Evolutionary conservation across 2,888 invertebrate species (phyloP), one percentile per base, ranked within the genome.

Genomic region (Stegophylla sp.): DNA sequence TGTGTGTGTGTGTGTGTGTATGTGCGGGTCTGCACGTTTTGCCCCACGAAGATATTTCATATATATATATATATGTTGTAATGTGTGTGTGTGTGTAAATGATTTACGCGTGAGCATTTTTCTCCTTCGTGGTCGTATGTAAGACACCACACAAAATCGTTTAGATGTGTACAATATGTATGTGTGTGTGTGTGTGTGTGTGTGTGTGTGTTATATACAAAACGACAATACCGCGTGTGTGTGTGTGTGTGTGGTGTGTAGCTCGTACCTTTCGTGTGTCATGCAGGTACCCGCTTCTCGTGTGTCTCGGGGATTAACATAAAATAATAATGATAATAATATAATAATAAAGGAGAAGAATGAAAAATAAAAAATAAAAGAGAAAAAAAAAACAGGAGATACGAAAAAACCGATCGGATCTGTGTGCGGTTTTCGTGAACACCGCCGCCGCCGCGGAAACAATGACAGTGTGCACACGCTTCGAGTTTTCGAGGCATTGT

Each of bases 211-310:
- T 3, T 61, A 61, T 12, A n/a, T 3, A 66, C 45, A 51, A 56
- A 7, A 51, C 48, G 26, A 77, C 67, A 64, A 53, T 56, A 56
- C 59, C n/a, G 9, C 51, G 7, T 20, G 69, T 1, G 51, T 43
- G 12, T n/a, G 34, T 34, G 53, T 28, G 69, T 28, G 63, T 41
- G 34, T 51, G 71, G 43, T 45, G 59, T 10, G 72, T 2, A n/a
- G 73, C 1, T 26, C 15, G 17, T 17, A 34, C 26, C 34, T 34
- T 48, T 51, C 45, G 56, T 77, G 56, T 77, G 77, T 77, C 56
- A 77, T 77, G 77, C 77, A 77, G 77, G 77, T 77, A 77, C 77
- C 77, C 77, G 77, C 77, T 77, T 69, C 69, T 67, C 64, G 76
- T 53, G 66, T 53, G 66, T 66, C 43, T 56, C 66, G 41, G 7